Evolutionary conservation across 2,797 vertebrate genomes (phyloP), one percentile per base, ranked within the genome.

Genomic region (Arrhamphus sclerolepis): DNA sequence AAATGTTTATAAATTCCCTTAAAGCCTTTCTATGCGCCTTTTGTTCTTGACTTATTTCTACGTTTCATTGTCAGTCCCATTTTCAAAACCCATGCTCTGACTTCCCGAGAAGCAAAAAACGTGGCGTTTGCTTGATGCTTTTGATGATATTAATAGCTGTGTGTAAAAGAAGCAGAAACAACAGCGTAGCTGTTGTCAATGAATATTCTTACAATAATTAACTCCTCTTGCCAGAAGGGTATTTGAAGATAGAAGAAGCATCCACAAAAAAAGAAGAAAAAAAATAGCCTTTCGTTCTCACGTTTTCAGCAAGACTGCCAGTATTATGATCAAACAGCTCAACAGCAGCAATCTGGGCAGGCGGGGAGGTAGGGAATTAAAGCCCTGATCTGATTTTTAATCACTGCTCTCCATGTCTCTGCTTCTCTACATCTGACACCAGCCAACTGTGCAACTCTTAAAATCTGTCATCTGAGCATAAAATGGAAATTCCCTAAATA

Each of bases 301-400:
- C 50, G 66, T 78, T 77, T 77, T 65, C 65, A 73, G 79, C 56
- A 62, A 18, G 55, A 42, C 67, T 83, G 80, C 76, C 79, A 81
- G 75, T 44, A 29, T 65, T 71, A 64, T 84, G 89, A 90, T 91
- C 89, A 90, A 89, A 88, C 82, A 66, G 81, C 82, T 78, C 78
- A 67, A 66, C 82, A 75, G 80, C 81, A 87, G 77, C 86, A 87
- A 72, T 86, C 75, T 84, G 71, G 74, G 83, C 72, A 78, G 79
- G 57, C 66, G 22, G 82, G 78, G 79, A 77, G 73, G 78, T 71
- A 42, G 83, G 77, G 86, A 90, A 89, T 87, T 86, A 89, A 82
- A 82, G 80, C 75, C 73, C 80, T 81, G 82, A 86, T 90, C 83
- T 88, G 87, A 80, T 85, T 87, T 90, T 88, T 92, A 91, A 92